Percentiles rank a stretch among this genome's conserved stretches.
These are phyloP conservation scores for Ceratoteleas bidentatus DNA, from an alignment of 1,140 invertebrate species.

Conservation along the genomic window DNA sequence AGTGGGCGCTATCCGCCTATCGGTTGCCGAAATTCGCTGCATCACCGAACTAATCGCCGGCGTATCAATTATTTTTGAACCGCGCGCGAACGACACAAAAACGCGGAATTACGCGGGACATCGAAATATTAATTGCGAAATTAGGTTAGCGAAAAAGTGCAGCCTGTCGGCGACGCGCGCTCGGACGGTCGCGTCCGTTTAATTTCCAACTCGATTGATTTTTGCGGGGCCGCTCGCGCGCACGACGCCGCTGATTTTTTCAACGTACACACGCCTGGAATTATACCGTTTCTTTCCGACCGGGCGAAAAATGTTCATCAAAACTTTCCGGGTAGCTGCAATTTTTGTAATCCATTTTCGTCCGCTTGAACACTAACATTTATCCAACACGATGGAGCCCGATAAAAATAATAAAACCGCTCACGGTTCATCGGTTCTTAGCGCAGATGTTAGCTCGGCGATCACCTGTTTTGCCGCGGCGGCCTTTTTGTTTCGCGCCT, in stretches of 20 bases:
- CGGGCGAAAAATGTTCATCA: conserved; percentile 33
- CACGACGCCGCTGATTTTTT: conserved; percentile 21
- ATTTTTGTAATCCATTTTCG: conserved; percentile 53
- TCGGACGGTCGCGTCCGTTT: conserved; percentile 7
- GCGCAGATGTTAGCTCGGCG: conserved; percentile 8
- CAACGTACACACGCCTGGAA: neutral
- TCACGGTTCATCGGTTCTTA: conserved; percentile 44
- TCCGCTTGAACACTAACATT: conserved; percentile 45
- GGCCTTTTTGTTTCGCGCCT: neutral
- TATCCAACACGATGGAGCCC: conserved; percentile 37
- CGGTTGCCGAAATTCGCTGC: neutral
- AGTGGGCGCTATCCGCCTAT: neutral
- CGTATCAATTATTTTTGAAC: conserved; percentile 14
- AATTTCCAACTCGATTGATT: conserved; percentile 51
- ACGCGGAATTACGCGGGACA: conserved; percentile 5
- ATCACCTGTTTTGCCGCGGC: conserved; percentile 23
- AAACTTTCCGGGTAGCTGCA: conserved; percentile 38
- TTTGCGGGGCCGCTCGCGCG: neutral
- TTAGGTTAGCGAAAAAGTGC: conserved; percentile 16
- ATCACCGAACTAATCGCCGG: conserved; percentile 4
- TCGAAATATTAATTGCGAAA: conserved; percentile 13
- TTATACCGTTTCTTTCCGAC: conserved; percentile 24
- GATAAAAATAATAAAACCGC: conserved; percentile 56
- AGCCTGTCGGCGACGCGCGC: neutral
- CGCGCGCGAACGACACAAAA: conserved; percentile 5